Conservation (phyloP, 2,888 invertebrate species). For the Leptinotarsa rubiginosa region DNA sequence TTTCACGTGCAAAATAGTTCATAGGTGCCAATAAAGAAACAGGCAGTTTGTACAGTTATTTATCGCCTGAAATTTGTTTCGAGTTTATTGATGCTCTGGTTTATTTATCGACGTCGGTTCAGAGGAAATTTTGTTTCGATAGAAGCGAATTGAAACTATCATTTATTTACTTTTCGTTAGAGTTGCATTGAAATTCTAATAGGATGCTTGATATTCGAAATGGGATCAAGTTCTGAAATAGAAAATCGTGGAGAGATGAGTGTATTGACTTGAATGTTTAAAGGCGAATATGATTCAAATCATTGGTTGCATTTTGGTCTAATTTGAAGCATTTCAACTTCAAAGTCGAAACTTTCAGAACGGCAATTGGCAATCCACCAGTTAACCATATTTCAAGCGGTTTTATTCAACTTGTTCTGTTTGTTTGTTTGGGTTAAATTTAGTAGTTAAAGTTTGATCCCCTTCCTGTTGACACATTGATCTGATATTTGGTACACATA, state of each 20-base stretch:
- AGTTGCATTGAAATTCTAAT: not conserved
- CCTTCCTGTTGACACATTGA: too few relatives aligned
- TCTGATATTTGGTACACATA: too few relatives aligned
- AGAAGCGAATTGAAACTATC: conserved; percentile 8
- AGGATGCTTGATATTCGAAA: not conserved
- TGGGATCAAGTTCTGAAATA: conserved; percentile 1
- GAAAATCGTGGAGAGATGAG: not conserved
- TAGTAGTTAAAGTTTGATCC: too few relatives aligned
- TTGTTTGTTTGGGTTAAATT: too few relatives aligned
- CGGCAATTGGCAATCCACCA: too few relatives aligned
- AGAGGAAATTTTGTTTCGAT: not conserved
- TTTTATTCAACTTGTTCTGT: too few relatives aligned
- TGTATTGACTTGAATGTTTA: not conserved
- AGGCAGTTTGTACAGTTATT: conserved; percentile 8
- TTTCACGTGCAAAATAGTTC: not conserved
- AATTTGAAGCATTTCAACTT: too few relatives aligned
- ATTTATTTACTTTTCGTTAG: conserved; percentile 7
- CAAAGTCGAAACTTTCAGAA: too few relatives aligned
- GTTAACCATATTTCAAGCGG: too few relatives aligned
- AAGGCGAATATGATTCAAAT: not conserved
- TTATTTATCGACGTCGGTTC: conserved; percentile 2
- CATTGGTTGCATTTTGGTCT: too few relatives aligned
- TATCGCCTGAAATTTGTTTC: conserved; percentile 7
- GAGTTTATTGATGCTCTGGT: conserved; percentile 16
- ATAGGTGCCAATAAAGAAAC: conserved; percentile 4